Conservation (phyloP, 2,888 invertebrate species). For the Gandaritis pyraliata region DNA sequence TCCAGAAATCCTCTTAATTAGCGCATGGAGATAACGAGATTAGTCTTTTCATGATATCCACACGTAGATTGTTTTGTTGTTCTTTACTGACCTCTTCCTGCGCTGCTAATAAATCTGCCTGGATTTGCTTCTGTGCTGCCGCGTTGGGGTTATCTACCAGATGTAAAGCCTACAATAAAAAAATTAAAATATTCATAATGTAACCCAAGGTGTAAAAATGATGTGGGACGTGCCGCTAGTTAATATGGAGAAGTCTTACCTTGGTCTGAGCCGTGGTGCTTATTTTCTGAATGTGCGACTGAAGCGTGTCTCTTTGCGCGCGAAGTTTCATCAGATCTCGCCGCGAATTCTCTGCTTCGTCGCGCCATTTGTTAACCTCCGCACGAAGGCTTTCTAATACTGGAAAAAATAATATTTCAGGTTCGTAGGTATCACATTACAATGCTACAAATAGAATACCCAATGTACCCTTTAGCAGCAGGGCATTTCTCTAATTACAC, state of each 20-base stretch:
- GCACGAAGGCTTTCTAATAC: constrained; percentile 73
- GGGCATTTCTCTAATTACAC: no score
- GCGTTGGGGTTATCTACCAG: constrained; percentile 89
- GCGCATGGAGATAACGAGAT: no score
- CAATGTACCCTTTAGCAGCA: no score
- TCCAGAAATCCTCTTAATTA: no score
- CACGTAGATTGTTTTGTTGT: no score
- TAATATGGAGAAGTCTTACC: no score
- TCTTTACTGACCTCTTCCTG: constrained; percentile 90
- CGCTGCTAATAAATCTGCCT: constrained; percentile 87
- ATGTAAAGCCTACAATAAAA: constrained; percentile 83
- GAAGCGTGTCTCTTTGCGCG: constrained; percentile 85
- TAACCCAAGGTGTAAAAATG: no score
- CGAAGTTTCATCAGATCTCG: constrained; percentile 79
- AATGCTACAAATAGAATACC: no score
- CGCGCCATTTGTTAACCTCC: constrained; percentile 84
- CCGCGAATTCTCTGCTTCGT: constrained; percentile 82
- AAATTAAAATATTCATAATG: no score
- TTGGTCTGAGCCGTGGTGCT: constrained; percentile 52
- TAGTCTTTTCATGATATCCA: no score
- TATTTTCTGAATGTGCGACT: constrained; percentile 86
- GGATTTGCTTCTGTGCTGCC: constrained; percentile 86
- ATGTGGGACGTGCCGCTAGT: no score
- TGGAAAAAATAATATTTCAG: constrained; percentile 33
- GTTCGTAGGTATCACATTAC: no score